Evolutionary conservation across 2,888 invertebrate species (phyloP).

Genomic region (Ecliptopera silaceata): DNA sequence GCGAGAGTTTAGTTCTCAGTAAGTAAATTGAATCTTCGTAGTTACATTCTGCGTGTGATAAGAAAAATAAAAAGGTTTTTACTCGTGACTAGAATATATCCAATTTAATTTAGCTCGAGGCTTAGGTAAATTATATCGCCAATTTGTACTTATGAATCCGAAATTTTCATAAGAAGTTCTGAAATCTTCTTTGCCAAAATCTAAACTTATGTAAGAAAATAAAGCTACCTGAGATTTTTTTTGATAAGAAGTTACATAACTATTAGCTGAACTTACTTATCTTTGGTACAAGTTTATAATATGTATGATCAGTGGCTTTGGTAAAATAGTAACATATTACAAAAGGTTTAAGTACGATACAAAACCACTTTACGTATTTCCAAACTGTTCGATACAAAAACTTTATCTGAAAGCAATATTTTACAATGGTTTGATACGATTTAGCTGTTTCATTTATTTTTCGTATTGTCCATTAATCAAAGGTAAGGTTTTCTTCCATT

Average conservation of each 20-base stretch:
- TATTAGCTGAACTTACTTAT: too few species aligned
- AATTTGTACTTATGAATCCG: too few species aligned
- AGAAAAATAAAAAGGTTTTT: background rate
- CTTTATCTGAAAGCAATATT: constrained; percentile 16
- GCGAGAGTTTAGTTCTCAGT: constrained; percentile 2
- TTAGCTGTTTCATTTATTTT: constrained; percentile 22
- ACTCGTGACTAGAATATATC: background rate
- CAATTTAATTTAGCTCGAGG: background rate
- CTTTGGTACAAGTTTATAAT: too few species aligned
- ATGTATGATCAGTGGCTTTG: too few species aligned
- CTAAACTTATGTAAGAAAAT: too few species aligned
- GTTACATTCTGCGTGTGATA: background rate
- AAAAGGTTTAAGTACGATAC: background rate
- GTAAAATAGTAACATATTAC: background rate
- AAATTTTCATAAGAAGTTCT: too few species aligned
- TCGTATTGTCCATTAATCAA: constrained; percentile 21
- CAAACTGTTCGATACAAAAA: constrained; percentile 15
- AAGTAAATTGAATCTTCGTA: background rate
- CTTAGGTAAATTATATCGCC: background rate
- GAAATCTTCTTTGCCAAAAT: too few species aligned
- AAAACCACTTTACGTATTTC: constrained; percentile 8
- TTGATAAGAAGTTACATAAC: too few species aligned
- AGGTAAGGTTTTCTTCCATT: constrained; percentile 19
- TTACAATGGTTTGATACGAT: constrained; percentile 12
- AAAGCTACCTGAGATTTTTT: too few species aligned